phyloP scores from a whole-genome alignment of 2,888 invertebrate genomes.

The Malthinus flaveolus region DNA sequence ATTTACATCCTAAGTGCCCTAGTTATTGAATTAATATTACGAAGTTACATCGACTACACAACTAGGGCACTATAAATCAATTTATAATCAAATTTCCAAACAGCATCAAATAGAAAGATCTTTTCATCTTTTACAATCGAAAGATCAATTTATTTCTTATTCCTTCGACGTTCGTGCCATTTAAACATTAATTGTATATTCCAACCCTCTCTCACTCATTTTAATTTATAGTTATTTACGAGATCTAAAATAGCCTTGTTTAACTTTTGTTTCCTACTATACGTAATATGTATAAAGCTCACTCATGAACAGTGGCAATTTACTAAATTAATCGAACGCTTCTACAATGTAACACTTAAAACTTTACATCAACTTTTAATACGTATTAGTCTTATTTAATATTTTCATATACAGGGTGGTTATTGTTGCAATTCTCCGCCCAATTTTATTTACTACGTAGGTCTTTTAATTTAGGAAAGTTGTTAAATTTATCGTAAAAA shows the following conservation, averaged over 20 bases:
- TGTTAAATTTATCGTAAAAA: too few species aligned
- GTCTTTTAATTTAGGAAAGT: too few species aligned
- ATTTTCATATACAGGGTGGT: not conserved
- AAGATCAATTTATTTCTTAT: conserved; percentile 24
- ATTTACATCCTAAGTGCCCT: conserved; percentile 9
- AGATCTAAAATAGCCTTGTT: conserved; percentile 14
- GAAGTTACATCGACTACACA: conserved; percentile 9
- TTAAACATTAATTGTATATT: conserved; percentile 20
- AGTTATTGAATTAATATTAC: conserved; percentile 12
- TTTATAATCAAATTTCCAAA: conserved; percentile 15
- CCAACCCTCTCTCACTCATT: conserved; percentile 10
- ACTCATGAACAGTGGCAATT: conserved; percentile 2
- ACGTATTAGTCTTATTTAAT: not conserved
- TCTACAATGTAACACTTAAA: not conserved
- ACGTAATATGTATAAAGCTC: not conserved
- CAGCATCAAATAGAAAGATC: conserved; percentile 9
- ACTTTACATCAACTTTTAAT: not conserved
- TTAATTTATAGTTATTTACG: conserved; percentile 17
- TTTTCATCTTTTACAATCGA: conserved; percentile 23
- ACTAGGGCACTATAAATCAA: conserved; percentile 18
- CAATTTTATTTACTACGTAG: too few species aligned
- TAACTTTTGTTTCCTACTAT: conserved; percentile 13
- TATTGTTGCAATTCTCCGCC: too few species aligned
- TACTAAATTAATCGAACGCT: conserved; percentile 2
- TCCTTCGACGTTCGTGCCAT: conserved; percentile 18